These are phyloP conservation scores for Agonopterix heracliana DNA, from an alignment of 2,888 invertebrate genomes.

Conservation along the genomic window DNA sequence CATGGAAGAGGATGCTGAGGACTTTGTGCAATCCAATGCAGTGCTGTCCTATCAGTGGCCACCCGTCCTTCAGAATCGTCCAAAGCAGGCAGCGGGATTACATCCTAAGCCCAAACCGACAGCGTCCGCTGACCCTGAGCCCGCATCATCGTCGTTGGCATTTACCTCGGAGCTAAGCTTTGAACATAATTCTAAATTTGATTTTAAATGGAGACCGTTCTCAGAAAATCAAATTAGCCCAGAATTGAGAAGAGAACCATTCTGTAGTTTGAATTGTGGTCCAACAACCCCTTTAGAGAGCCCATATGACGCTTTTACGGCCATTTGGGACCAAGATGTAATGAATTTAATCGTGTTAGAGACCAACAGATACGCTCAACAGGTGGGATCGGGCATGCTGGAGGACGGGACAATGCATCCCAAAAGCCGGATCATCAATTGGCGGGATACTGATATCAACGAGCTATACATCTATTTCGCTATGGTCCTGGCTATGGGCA, in stretches of 20 bases:
- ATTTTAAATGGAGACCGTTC: too few relatives aligned
- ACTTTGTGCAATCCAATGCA: too few relatives aligned
- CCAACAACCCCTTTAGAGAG: conserved; percentile 13
- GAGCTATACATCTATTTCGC: conserved; percentile 10
- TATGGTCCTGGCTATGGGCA: conserved; percentile 8
- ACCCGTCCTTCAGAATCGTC: too few relatives aligned
- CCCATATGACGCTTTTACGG: conserved; percentile 14
- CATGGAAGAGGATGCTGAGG: too few relatives aligned
- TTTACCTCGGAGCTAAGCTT: too few relatives aligned
- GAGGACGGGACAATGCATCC: conserved; percentile 3
- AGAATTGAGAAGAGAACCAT: background rate
- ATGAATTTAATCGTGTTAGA: conserved; percentile 10
- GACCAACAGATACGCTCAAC: conserved; percentile 16
- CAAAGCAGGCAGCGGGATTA: too few relatives aligned
- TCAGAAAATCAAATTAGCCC: background rate
- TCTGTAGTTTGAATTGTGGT: conserved; percentile 6
- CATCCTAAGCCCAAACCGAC: too few relatives aligned
- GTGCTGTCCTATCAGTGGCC: too few relatives aligned
- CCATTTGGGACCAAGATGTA: conserved; percentile 12
- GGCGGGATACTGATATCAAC: conserved; percentile 9
- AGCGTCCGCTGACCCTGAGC: too few relatives aligned
- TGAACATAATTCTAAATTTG: too few relatives aligned
- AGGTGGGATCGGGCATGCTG: conserved; percentile 4
- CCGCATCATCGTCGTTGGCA: too few relatives aligned
- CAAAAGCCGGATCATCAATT: conserved; percentile 7